Base-by-base conservation (phyloP, 2,113 vertebrate genomes). In the Lophochroa leadbeateri region DNA sequence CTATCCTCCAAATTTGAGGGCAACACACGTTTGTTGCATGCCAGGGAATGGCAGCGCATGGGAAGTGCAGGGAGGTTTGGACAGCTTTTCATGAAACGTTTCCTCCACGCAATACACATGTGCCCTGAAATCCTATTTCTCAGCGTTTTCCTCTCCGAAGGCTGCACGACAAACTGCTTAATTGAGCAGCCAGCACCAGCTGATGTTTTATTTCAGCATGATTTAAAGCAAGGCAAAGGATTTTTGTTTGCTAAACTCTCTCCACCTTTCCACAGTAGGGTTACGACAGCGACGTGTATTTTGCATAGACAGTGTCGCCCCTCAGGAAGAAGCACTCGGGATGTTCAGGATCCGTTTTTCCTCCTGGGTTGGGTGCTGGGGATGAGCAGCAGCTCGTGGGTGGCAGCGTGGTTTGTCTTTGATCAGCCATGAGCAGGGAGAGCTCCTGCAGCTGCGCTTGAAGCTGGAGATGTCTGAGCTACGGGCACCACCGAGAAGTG, bases 401-500 rank as follows among this genome's bases (percentile, higher is more conserved):
- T 90, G 86, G 92, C 86, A 86, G 53, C 9, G 5, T n/a, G 25
- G 52, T 77, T 88, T 64, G 64, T 35, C 90, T 97, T 96, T 96
- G 94, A 94, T 97, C 94, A 89, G 53, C 53, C 28, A 46, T 2
- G 5, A 83, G 85, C 79, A 92, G 44, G 8, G 60, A 94, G 46
- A 53, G 79, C 82, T 97, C 95, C 92, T n/a, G 94, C 75, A 91
- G 94, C 85, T 64, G 70, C 3, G 12, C 95, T 91, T 9, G 53
- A 64, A 95, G 94, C 88, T 21, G 85, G 88, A 65, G 80, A 57
- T 83, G 76, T 61, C 90, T 88, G n/a, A 74, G 83, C 91, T 43
- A 71, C 3, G 25, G 91, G 94, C 74, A 88, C 88, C 85, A 37
- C 86, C 11, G 77, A 78, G 93, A 58, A 91, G 35, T 4, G 3